Evolutionary conservation across 2,113 vertebrate species (phyloP), one percentile per base, ranked within the genome.

Genomic region (Pelvicachromis taeniatus): DNA sequence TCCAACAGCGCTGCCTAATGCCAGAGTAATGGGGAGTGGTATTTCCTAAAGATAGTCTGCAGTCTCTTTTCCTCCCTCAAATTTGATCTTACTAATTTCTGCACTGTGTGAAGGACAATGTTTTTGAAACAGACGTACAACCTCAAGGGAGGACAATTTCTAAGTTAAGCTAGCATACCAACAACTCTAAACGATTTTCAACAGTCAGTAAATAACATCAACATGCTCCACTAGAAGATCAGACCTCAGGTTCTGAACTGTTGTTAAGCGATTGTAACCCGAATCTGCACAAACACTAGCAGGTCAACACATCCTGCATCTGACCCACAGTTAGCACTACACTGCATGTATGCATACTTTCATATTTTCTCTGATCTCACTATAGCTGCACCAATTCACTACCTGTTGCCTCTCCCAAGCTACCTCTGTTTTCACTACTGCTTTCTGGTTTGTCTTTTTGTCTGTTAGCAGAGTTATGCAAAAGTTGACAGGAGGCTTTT

Each of bases 271-370:
- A n/a, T 40, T 14, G 31, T 8, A 82, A 80, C 38, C 2, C 63
- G 38, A 77, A 91, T 88, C 78, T 85, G 59, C 70, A 52, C 42
- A 78, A 21, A 31, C 21, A 83, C 40, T 77, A 82, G 80, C 84
- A 83, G 33, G 83, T 87, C 79, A 90, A 77, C 38, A 40, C 48
- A 59, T 55, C 81, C 68, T 85, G 80, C 59, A 83, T 86, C 85
- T 87, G 81, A 88, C 77, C 78, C 55, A 31, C 81, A 83, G 54
- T 82, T 29, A 87, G 19, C 40, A 50, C 5, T 77, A 54, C n/a
- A n/a, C n/a, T n/a, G n/a, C 26, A 48, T 73, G 23, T 73, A 29
- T 73, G 42, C 68, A 50, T 73, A 23, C 42, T 29, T 73, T 73
- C 26, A 50, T 11, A 73, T 73, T 73, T 70, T 48, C 23, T 70